Evolutionary conservation across 2,888 invertebrate genomes (phyloP).

Genomic region (Parnassius smintheus): DNA sequence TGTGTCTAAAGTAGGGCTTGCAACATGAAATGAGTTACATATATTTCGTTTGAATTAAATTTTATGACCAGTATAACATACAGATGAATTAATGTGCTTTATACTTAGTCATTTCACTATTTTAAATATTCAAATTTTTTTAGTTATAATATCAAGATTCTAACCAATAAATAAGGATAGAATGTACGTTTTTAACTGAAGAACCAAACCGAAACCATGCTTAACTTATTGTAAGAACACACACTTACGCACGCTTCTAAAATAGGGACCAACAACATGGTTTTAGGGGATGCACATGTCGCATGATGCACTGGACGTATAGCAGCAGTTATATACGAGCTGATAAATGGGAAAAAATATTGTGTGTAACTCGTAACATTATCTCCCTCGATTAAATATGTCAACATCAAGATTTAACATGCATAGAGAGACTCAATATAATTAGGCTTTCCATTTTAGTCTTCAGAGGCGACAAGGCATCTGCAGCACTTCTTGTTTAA

Average conservation of each 20-base stretch:
- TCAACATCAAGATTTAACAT: no score
- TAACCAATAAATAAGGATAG: background rate
- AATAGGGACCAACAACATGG: no score
- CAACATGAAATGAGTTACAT: background rate
- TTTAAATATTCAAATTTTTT: background rate
- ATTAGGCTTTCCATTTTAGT: no score
- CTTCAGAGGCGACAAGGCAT: no score
- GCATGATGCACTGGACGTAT: no score
- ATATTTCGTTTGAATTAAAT: constrained; percentile 1
- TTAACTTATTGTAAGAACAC: background rate
- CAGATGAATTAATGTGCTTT: background rate
- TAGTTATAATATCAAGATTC: background rate
- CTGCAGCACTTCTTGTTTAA: no score
- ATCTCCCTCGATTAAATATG: no score
- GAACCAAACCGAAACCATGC: background rate
- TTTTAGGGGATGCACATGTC: no score
- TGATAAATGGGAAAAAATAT: no score
- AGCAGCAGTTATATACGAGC: no score
- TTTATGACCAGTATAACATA: background rate
- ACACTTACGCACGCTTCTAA: background rate
- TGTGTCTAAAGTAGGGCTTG: background rate
- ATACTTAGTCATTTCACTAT: background rate
- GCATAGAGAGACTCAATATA: no score
- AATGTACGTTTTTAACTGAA: background rate
- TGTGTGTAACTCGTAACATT: no score